phyloP scores from a whole-genome alignment of 2,888 invertebrate species.

The Cheilosia variabilis region DNA sequence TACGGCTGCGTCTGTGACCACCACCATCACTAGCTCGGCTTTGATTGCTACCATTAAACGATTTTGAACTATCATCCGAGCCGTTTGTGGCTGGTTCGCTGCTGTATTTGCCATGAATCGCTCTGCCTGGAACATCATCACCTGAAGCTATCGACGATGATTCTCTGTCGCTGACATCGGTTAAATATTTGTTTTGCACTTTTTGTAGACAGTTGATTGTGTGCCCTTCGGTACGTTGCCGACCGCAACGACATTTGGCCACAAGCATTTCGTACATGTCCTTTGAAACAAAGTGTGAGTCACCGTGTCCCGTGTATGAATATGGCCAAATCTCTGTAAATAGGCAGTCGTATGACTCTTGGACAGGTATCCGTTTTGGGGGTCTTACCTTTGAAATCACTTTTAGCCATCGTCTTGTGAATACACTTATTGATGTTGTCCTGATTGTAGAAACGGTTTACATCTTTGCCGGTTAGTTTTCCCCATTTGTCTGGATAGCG shows the following conservation, averaged over 20 bases:
- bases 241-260: slow-evolving; percentile 82
- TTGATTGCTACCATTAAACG: slow-evolving; percentile 13
- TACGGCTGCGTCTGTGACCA: slow-evolving; percentile 31
- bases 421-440: slow-evolving; percentile 78
- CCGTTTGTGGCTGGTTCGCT: slow-evolving; percentile 13
- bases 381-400: slow-evolving; percentile 48
- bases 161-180: slow-evolving; percentile 22
- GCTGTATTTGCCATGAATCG: slow-evolving; percentile 40
- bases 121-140: slow-evolving; percentile 42
- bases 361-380: neutral
- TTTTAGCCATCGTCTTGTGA: slow-evolving; percentile 26
- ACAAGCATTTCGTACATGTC: slow-evolving; percentile 81
- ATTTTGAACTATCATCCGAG: slow-evolving; percentile 23
- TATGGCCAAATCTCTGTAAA: slow-evolving; percentile 78
- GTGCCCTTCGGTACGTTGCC: slow-evolving; percentile 79
- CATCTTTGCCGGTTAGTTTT: slow-evolving; percentile 77
- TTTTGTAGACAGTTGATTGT: slow-evolving; percentile 82
- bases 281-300: slow-evolving; percentile 80
- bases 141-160: slow-evolving; percentile 43
- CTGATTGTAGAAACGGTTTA: slow-evolving; percentile 81
- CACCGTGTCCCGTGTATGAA: slow-evolving; percentile 79
- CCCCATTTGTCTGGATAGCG: slow-evolving; percentile 80
- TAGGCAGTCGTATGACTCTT: slow-evolving; percentile 29
- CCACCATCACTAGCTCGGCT: slow-evolving; percentile 7
- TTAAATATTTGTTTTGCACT: slow-evolving; percentile 77